Base-by-base conservation (phyloP, 1,140 invertebrate genomes). In the Paralvinella palmiformis region DNA sequence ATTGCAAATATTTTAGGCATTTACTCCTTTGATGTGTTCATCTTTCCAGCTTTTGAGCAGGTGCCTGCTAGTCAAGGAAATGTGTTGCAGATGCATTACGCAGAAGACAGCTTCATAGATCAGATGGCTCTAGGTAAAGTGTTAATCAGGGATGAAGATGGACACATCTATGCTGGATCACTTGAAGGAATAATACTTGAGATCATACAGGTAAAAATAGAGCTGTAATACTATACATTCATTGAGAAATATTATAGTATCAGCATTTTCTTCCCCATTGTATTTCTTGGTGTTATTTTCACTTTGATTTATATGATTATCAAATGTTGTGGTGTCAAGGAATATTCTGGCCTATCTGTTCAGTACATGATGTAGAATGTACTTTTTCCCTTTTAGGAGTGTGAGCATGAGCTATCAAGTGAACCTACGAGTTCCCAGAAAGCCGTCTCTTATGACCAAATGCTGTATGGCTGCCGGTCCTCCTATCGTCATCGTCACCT, bases 61-160 rank as follows among this genome's bases (percentile, higher is more conserved):
- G 31, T 22, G 20, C 24, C 48, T 6, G 31, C 10, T 29, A 41
- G n/a, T 13, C 37, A 41, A 41, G 37, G n/a, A n/a, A 41, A 20
- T 33, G 10, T 55, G 63, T 22, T 45, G 27, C 33, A 62, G n/a
- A 59, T 36, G 48, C 58, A 75, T 45, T 77, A 73, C 24, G 74
- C 76, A 7, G 77, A 79, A 60, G 77, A 79, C 61, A 73, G 71
- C 60, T 79, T 78, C 65, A 79, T 79, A 53, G 76, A 77, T 59
- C 65, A 75, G 44, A 79, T 79, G 77, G 77, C 77, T 2, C 68
- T 79, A 65, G 77, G 77, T 2, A 71, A 69, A 33, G 71, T 76
- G 17, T 62, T 75, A 3, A 73, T 72, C 65, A 71, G 70, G 64
- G 75, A 76, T 59, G 65, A 66, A n/a, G 69, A 68, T 13, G 68